These are phyloP conservation scores for Drosophila sucinea DNA, from an alignment of 1,140 invertebrate genomes.

Conservation along the genomic window DNA sequence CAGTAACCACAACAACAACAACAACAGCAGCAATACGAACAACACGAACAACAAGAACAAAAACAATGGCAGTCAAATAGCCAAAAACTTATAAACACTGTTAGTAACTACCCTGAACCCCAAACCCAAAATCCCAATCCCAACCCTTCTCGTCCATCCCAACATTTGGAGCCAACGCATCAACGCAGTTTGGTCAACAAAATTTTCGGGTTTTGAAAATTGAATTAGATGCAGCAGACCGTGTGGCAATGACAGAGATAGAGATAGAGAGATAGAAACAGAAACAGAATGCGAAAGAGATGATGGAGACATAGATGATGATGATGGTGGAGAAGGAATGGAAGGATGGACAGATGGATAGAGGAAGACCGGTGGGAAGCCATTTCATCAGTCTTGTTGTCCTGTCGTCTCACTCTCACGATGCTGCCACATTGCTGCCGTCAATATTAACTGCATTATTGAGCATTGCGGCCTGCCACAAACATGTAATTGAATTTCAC, in stretches of 20 bases:
- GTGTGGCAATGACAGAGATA: conserved; percentile 46
- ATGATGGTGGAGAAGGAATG: conserved; percentile 1
- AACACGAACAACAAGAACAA: conserved; percentile 30
- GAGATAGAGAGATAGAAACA: conserved; percentile 26
- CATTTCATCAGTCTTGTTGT: conserved; percentile 56
- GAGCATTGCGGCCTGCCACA: conserved; percentile 79
- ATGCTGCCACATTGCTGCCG: conserved; percentile 25
- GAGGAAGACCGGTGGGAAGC: not conserved
- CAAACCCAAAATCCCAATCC: not conserved
- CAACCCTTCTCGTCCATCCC: not conserved
- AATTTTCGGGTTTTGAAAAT: conserved; percentile 80
- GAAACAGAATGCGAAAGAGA: conserved; percentile 34
- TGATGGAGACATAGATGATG: not conserved
- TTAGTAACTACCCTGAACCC: conserved; percentile 32
- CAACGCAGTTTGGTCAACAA: conserved; percentile 77
- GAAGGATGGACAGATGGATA: not conserved
- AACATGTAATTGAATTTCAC: conserved; percentile 81
- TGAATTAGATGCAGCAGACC: conserved; percentile 81
- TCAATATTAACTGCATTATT: conserved; percentile 82
- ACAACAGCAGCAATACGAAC: conserved; percentile 23
- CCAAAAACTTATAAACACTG: conserved; percentile 77
- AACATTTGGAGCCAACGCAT: conserved; percentile 51
- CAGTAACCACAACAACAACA: conserved; percentile 44
- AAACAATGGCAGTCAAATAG: conserved; percentile 54
- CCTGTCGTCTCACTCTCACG: conserved; percentile 9